phyloP scores from a whole-genome alignment of 2,888 invertebrate genomes.

The Napeogenes inachia region DNA sequence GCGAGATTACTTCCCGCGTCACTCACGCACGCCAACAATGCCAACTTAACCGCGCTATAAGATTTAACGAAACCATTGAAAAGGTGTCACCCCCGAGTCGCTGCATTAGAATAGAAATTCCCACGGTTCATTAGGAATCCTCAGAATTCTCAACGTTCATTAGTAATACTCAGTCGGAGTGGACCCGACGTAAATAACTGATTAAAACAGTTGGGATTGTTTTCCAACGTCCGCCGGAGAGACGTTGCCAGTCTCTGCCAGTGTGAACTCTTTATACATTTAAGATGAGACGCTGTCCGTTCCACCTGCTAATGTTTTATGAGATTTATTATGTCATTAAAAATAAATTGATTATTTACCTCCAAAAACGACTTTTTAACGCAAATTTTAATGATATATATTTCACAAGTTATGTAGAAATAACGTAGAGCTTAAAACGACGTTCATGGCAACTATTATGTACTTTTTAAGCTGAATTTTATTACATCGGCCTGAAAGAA shows the following conservation, averaged over 20 bases:
- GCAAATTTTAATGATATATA: constrained; percentile 5
- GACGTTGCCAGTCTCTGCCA: constrained; percentile 54
- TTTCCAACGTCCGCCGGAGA: constrained; percentile 41
- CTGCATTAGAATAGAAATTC: constrained; percentile 73
- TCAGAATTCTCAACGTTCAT: constrained; percentile 69
- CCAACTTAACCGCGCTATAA: constrained; percentile 51
- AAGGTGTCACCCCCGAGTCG: constrained; percentile 37
- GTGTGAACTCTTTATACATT: constrained; percentile 68
- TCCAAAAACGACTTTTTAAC: constrained; percentile 28
- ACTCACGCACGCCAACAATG: constrained; percentile 55
- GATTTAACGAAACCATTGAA: constrained; percentile 48
- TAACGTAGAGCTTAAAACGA: constrained; percentile 24
- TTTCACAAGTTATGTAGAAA: constrained; percentile 7
- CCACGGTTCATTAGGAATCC: constrained; percentile 73
- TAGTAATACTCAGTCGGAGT: constrained; percentile 67
- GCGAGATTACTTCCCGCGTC: constrained; percentile 65
- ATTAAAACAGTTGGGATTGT: constrained; percentile 76
- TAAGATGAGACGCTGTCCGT: constrained; percentile 53
- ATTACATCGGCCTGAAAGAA: constrained; percentile 72
- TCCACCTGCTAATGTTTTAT: constrained; percentile 50
- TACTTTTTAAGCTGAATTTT: constrained; percentile 73
- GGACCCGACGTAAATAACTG: constrained; percentile 74
- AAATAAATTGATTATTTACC: no score
- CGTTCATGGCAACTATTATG: constrained; percentile 39
- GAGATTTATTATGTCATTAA: constrained; percentile 41